A percentile compares a stretch with the other conserved stretches of the same genome.
These are phyloP conservation scores for Heliconius ismenius DNA, from an alignment of 2,888 invertebrate species.

Conservation along the genomic window DNA sequence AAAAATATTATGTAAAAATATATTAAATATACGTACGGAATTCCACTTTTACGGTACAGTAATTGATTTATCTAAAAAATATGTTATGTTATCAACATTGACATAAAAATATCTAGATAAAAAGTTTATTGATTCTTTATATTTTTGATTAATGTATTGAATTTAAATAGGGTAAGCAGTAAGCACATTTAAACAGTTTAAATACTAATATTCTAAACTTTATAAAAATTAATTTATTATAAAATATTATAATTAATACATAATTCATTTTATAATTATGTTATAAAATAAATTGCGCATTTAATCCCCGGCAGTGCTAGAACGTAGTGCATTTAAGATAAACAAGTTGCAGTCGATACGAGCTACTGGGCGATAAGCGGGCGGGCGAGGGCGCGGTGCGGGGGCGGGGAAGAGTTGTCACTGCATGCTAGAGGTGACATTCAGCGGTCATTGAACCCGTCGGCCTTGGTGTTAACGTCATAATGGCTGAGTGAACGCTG, in stretches of 20 bases:
- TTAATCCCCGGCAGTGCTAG: background rate
- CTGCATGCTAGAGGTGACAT: conserved; percentile 73
- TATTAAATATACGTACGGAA: no score
- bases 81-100: no score
- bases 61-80: no score
- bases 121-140: no score
- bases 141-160: no score
- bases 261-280: no score
- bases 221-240: background rate
- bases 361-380: conserved; percentile 39
- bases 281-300: background rate
- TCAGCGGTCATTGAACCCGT: conserved; percentile 66
- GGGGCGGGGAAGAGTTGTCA: conserved; percentile 54
- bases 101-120: no score
- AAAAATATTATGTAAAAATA: no score
- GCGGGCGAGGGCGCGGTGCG: conserved; percentile 44
- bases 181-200: no score
- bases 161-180: no score
- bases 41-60: no score
- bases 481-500: conserved; percentile 33
- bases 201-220: background rate
- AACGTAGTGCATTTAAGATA: conserved; percentile 52
- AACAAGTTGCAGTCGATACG: conserved; percentile 49
- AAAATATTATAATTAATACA: no score
- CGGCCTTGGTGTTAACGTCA: conserved; percentile 51